These are phyloP conservation scores for Agrotis exclamationis DNA, from an alignment of 2,888 invertebrate species.

Conservation along the genomic window DNA sequence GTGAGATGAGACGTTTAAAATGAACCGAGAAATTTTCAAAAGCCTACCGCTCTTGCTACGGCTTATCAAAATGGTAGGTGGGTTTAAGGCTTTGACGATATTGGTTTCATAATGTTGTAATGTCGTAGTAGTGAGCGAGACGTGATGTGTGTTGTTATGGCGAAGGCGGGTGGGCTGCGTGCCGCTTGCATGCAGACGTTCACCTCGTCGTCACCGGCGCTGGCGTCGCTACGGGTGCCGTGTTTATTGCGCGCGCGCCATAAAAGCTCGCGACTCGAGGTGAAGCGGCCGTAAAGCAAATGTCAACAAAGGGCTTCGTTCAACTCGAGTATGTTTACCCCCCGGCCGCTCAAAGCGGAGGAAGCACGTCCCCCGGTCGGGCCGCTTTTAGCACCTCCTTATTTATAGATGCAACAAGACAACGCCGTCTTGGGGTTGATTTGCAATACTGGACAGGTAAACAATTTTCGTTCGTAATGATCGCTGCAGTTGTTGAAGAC, in stretches of 20 bases:
- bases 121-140: slow-evolving; percentile 37
- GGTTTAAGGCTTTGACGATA: not conserved
- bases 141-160: slow-evolving; percentile 51
- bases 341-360: slow-evolving; percentile 88
- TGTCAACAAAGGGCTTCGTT: slow-evolving; percentile 89
- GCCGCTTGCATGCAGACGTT: slow-evolving; percentile 62
- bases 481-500: slow-evolving; percentile 65
- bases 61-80: not conserved
- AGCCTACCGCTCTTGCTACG: not conserved
- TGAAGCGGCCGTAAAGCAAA: slow-evolving; percentile 85
- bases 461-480: slow-evolving; percentile 75
- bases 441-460: slow-evolving; percentile 87
- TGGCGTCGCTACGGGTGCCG: slow-evolving; percentile 66
- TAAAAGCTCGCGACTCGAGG: slow-evolving; percentile 78
- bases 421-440: slow-evolving; percentile 82
- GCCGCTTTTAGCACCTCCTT: slow-evolving; percentile 91
- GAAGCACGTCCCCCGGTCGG: slow-evolving; percentile 88
- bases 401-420: slow-evolving; percentile 89
- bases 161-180: slow-evolving; percentile 55
- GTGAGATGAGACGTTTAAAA: not conserved
- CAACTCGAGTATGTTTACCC: slow-evolving; percentile 86
- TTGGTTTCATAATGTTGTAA: slow-evolving; percentile 21
- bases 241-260: slow-evolving; percentile 80
- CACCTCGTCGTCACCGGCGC: slow-evolving; percentile 67
- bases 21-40: too few species aligned